These are phyloP conservation scores for Syngnathoides biaculeatus DNA, from an alignment of 2,113 vertebrate species.

Conservation along the genomic window DNA sequence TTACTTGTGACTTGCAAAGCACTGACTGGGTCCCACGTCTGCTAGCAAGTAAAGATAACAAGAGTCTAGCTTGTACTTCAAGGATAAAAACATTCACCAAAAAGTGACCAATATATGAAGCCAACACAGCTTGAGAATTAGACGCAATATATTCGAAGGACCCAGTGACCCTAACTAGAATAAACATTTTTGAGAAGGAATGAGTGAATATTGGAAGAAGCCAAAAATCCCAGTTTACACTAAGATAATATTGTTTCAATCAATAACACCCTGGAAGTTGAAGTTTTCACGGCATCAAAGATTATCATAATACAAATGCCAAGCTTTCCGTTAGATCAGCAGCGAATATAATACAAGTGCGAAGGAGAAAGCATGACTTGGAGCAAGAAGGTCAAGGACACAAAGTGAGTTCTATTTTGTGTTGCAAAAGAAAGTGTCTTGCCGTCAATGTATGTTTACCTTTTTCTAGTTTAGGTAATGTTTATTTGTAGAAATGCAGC, in stretches of 20 bases:
- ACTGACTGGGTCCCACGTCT: too few species aligned
- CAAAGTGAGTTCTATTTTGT: conserved; percentile 17
- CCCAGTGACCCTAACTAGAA: too few species aligned
- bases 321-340: background rate
- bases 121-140: background rate
- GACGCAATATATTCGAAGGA: background rate
- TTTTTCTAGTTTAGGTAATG: conserved; percentile 13
- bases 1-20: too few species aligned
- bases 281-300: background rate
- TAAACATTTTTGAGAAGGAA: too few species aligned
- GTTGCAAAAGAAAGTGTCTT: conserved; percentile 16
- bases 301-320: background rate
- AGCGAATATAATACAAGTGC: conserved; percentile 13
- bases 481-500: background rate
- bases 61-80: background rate
- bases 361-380: conserved; percentile 2
- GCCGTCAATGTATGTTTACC: conserved; percentile 3
- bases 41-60: background rate
- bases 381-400: conserved; percentile 11
- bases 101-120: background rate
- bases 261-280: background rate
- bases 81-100: background rate
- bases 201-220: background rate
- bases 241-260: background rate
- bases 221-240: background rate